Evolutionary conservation across 2,888 invertebrate species (phyloP).

Genomic region (Orchesellides sinensis): DNA sequence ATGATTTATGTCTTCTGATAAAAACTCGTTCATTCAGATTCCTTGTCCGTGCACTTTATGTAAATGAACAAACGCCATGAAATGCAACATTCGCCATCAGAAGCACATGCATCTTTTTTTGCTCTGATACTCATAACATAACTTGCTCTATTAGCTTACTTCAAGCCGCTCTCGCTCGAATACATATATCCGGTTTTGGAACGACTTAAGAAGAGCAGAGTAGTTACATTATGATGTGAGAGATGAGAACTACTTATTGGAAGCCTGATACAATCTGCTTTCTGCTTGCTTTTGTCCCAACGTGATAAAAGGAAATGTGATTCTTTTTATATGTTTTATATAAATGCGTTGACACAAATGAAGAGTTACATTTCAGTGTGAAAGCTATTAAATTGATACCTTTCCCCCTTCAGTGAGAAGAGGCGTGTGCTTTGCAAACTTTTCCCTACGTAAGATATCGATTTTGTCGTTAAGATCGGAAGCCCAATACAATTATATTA

Average conservation of each 20-base stretch:
- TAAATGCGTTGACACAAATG: neutral
- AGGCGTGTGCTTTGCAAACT: neutral
- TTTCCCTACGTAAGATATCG: neutral
- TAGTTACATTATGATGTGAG: too few species aligned
- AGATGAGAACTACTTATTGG: too few species aligned
- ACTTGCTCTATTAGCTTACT: neutral
- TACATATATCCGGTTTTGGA: slow-evolving; percentile 32
- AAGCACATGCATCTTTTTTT: neutral
- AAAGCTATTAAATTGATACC: slow-evolving; percentile 8
- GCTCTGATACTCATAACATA: too few species aligned
- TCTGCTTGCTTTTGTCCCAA: too few species aligned
- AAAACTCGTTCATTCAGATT: slow-evolving; percentile 56
- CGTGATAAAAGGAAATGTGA: too few species aligned
- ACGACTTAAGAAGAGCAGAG: too few species aligned
- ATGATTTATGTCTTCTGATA: slow-evolving; percentile 19
- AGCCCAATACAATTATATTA: neutral
- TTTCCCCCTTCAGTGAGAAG: neutral
- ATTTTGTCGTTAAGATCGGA: neutral
- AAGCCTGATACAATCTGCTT: too few species aligned
- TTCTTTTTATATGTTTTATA: too few species aligned
- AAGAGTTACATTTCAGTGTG: neutral
- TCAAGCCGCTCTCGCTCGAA: neutral
- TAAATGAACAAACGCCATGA: slow-evolving; percentile 13
- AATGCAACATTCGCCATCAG: neutral
- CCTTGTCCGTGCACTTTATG: slow-evolving; percentile 7